Conservation (phyloP, 1,140 invertebrate genomes). For the Ooceraea biroi region DNA sequence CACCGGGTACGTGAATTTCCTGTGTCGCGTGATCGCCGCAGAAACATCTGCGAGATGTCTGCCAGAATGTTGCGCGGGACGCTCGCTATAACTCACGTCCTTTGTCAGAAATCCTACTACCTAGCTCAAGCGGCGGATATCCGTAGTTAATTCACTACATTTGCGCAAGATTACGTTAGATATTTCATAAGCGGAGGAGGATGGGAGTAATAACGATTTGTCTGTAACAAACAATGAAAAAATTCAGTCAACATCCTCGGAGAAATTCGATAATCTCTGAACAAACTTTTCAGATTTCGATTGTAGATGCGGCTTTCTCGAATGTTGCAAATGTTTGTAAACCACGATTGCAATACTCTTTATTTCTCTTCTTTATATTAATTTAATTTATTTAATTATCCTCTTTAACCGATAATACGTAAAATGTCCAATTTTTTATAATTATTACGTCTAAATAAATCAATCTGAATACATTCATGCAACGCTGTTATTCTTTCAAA, state of each 20-base stretch:
- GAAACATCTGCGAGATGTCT: conserved; percentile 68
- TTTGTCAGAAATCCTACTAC: conserved; percentile 46
- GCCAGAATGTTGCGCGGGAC: conserved; percentile 58
- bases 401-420: no score
- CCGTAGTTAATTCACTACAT: conserved; percentile 54
- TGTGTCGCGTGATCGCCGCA: conserved; percentile 47
- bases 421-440: no score
- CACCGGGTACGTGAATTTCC: conserved; percentile 33
- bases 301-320: neutral
- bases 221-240: neutral
- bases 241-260: neutral
- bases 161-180: conserved; percentile 45
- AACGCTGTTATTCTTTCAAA: neutral
- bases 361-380: no score
- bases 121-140: conserved; percentile 33
- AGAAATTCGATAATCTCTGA: neutral
- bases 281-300: neutral
- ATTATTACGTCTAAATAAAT: no score
- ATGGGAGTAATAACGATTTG: neutral
- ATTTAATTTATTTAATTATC: no score
- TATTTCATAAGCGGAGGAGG: conserved; percentile 17
- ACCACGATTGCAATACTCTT: no score
- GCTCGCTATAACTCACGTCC: conserved; percentile 51
- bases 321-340: no score
- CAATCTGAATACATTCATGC: no score